phyloP scores from a whole-genome alignment of 2,113 vertebrate species.

The Jaculus jaculus region DNA sequence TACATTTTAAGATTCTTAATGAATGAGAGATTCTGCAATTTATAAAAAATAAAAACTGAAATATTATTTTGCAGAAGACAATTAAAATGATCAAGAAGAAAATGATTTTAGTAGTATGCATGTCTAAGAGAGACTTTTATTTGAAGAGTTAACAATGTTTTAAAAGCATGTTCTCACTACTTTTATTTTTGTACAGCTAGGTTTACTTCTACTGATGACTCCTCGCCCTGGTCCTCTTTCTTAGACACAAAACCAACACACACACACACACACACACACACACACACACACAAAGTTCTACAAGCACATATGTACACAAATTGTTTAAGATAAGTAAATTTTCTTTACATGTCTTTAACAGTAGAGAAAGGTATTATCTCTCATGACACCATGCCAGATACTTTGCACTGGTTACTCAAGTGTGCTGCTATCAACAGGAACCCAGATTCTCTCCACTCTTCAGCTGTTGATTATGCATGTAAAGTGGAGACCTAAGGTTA shows the following conservation, averaged over 20 bases:
- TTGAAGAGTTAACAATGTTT: neutral
- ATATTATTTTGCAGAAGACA: slow-evolving; percentile 2
- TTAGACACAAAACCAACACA: fast-evolving
- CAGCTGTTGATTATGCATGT: neutral
- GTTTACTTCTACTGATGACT: neutral
- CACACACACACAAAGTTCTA: neutral
- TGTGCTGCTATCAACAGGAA: neutral
- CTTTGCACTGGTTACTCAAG: neutral
- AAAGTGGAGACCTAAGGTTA: neutral
- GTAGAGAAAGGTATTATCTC: neutral
- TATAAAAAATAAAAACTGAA: neutral
- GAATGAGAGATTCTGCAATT: neutral
- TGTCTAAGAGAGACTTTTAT: neutral
- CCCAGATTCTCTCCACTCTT: neutral
- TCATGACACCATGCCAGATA: neutral
- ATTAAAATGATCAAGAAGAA: neutral
- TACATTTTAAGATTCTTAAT: neutral
- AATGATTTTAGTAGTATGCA: neutral
- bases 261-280: neutral
- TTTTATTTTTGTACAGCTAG: neutral
- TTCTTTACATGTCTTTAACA: too few species aligned
- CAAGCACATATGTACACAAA: neutral
- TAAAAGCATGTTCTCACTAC: neutral
- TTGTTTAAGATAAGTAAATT: neutral
- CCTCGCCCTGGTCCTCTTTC: neutral